phyloP scores from a whole-genome alignment of 2,888 invertebrate genomes.

The Herminia tarsipennalis region DNA sequence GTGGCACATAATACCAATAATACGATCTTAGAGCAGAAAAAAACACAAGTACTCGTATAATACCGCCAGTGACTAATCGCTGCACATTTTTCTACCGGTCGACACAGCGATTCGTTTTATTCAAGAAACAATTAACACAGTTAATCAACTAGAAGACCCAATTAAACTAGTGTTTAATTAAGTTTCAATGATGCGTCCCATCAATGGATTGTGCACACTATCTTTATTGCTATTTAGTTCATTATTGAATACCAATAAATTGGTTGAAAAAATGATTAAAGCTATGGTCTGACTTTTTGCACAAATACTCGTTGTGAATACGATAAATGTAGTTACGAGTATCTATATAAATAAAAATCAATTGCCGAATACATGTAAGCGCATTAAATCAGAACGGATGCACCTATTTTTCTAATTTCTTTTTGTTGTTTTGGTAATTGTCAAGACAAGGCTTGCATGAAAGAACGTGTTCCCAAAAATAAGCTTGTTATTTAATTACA shows the following conservation, averaged over 20 bases:
- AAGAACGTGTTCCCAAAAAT: too few species aligned
- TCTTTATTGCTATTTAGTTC: constrained; percentile 3
- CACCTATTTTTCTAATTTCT: too few species aligned
- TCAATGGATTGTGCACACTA: constrained; percentile 16
- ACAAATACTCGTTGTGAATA: too few species aligned
- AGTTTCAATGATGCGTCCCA: constrained; percentile 52
- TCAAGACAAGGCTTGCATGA: too few species aligned
- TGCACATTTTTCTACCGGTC: constrained; percentile 28
- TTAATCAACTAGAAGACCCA: constrained; percentile 62
- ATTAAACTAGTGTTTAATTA: constrained; percentile 71
- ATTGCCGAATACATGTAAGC: too few species aligned
- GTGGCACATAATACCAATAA: constrained; percentile 21
- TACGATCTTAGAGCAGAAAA: constrained; percentile 14
- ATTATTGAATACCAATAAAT: constrained; percentile 10
- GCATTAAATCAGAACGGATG: too few species aligned
- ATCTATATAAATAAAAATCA: too few species aligned
- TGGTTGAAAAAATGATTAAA: neutral
- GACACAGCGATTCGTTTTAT: constrained; percentile 49
- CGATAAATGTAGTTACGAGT: too few species aligned
- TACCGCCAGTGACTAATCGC: constrained; percentile 40
- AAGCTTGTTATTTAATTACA: too few species aligned
- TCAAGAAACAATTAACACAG: constrained; percentile 57
- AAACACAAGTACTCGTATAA: constrained; percentile 12
- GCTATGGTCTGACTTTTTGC: too few species aligned
- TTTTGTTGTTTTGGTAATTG: too few species aligned